Conservation (phyloP, 1,140 invertebrate genomes). For the Brachionus rubens region DNA sequence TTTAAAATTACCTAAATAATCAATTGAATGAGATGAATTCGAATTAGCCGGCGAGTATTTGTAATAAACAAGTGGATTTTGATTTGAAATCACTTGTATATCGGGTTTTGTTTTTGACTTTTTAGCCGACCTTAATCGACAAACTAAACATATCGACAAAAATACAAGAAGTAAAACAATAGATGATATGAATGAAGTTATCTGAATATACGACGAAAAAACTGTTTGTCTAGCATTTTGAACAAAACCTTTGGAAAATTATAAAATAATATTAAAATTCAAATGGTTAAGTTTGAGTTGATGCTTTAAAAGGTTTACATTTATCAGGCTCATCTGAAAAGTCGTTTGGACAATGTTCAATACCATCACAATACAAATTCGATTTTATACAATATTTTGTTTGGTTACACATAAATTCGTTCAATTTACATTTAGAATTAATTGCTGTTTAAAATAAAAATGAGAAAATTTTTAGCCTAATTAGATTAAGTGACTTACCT, state of each 20-base stretch:
- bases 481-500: neutral
- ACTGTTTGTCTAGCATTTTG: neutral
- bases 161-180: constrained; percentile 4
- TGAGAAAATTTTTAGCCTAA: neutral
- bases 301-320: constrained; percentile 15
- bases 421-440: neutral
- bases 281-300: neutral
- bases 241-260: constrained; percentile 13
- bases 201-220: constrained; percentile 26
- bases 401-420: constrained; percentile 45
- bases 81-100: neutral
- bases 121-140: neutral
- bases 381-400: constrained; percentile 26
- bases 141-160: constrained; percentile 27
- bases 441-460: neutral
- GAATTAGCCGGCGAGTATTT: constrained; percentile 42
- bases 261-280: neutral
- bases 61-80: constrained; percentile 31
- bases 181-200: neutral
- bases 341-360: constrained; percentile 29
- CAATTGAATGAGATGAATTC: neutral
- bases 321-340: constrained; percentile 43
- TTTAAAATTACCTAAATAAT: constrained; percentile 35
- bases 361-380: constrained; percentile 22
- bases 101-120: constrained; percentile 1